Conservation (phyloP, 2,797 vertebrate species). For the Denticeps clupeoides region DNA sequence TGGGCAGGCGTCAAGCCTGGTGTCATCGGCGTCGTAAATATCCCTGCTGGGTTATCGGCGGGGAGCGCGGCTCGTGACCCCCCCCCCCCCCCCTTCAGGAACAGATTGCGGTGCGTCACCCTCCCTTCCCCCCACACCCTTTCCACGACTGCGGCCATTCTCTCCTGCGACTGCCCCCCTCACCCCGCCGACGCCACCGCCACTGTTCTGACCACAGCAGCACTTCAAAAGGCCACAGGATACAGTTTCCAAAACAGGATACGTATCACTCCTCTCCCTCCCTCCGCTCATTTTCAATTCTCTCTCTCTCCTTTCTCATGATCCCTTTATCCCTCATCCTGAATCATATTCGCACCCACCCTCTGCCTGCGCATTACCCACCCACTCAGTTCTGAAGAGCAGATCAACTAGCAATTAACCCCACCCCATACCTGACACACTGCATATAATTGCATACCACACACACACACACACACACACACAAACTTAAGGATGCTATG, state of each 20-base stretch:
- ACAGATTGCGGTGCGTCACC: too few species aligned
- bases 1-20: background rate
- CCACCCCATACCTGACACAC: too few species aligned
- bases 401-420: slow-evolving; percentile 4
- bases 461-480: background rate
- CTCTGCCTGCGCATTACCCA: slow-evolving; percentile 12
- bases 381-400: slow-evolving; percentile 6
- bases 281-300: background rate
- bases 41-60: background rate
- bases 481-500: background rate
- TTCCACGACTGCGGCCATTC: background rate
- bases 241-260: slow-evolving; percentile 19
- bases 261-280: slow-evolving; percentile 1
- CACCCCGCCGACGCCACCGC: too few species aligned
- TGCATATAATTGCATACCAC: too few species aligned
- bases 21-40: slow-evolving; percentile 17
- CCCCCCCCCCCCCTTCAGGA: slow-evolving; percentile 3
- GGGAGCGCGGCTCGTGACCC: background rate
- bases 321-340: background rate
- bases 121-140: too few species aligned
- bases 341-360: background rate
- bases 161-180: slow-evolving; percentile 5
- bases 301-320: background rate
- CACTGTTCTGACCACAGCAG: slow-evolving; percentile 31
- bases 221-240: background rate